phyloP scores from a whole-genome alignment of 1,140 invertebrate genomes.

The Caenorhabditis brenneri region DNA sequence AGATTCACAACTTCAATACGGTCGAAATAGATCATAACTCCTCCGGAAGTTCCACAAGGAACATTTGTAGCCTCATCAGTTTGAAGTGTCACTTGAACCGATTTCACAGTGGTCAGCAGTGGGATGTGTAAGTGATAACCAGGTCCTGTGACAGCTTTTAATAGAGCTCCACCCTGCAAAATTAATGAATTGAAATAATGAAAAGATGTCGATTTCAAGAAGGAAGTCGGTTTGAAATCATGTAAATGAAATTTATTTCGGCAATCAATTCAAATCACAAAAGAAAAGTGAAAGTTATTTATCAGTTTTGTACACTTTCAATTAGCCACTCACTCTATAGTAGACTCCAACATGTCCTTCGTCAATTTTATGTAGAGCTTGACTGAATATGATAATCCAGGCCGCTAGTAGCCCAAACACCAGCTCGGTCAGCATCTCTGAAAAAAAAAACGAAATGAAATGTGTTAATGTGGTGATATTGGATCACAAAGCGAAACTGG shows the following conservation, averaged over 20 bases:
- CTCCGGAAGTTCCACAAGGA: slow-evolving; percentile 88
- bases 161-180: slow-evolving; percentile 81
- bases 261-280: too few species aligned
- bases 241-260: too few species aligned
- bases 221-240: too few species aligned
- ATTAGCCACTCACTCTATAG: slow-evolving; percentile 78
- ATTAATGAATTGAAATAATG: slow-evolving; percentile 54
- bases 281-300: too few species aligned
- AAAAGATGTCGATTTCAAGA: too few species aligned
- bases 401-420: not conserved
- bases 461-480: not conserved
- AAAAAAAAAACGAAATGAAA: not conserved
- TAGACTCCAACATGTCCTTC: slow-evolving; percentile 85
- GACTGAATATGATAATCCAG: not conserved
- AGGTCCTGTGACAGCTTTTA: slow-evolving; percentile 80
- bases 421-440: slow-evolving; percentile 25
- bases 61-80: slow-evolving; percentile 93
- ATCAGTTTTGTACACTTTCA: too few species aligned
- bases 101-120: slow-evolving; percentile 80
- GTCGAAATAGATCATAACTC: slow-evolving; percentile 92
- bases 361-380: slow-evolving; percentile 40
- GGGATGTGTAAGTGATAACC: slow-evolving; percentile 93
- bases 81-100: slow-evolving; percentile 87
- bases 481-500: not conserved
- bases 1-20: slow-evolving; percentile 90